These are phyloP conservation scores for Bujurquina vittata DNA, from an alignment of 2,113 vertebrate species.

Conservation along the genomic window DNA sequence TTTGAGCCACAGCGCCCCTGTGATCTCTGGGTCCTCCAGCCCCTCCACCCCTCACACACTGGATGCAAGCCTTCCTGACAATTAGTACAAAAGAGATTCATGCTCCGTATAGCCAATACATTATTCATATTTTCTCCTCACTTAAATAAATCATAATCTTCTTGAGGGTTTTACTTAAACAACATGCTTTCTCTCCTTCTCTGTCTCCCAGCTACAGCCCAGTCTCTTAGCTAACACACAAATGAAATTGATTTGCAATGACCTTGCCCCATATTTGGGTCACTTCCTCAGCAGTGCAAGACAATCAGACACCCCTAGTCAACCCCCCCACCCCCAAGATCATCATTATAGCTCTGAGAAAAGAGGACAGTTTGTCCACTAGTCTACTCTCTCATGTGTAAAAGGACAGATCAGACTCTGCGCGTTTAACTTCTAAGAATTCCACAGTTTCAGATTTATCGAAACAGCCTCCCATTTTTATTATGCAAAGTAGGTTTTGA, in stretches of 20 bases:
- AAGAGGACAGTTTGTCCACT: constrained; percentile 16
- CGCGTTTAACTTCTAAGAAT: constrained; percentile 14
- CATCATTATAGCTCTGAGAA: constrained; percentile 1
- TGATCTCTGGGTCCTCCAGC: constrained; percentile 92
- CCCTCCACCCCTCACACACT: constrained; percentile 85
- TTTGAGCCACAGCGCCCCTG: constrained; percentile 90
- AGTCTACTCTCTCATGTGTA: neutral
- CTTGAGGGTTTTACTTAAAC: constrained; percentile 85
- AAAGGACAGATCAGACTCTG: constrained; percentile 13
- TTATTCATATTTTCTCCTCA: constrained; percentile 88
- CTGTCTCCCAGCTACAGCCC: constrained; percentile 21
- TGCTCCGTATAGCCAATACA: constrained; percentile 89
- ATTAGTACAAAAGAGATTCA: constrained; percentile 91
- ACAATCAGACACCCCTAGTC: neutral
- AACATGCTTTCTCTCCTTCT: constrained; percentile 60
- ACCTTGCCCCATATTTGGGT: constrained; percentile 69
- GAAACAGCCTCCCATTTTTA: constrained; percentile 4
- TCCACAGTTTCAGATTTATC: constrained; percentile 12
- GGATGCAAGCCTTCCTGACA: constrained; percentile 88
- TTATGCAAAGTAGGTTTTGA: constrained; percentile 24
- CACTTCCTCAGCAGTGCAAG: constrained; percentile 36
- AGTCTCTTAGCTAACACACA: constrained; percentile 42
- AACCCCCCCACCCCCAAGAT: neutral
- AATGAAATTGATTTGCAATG: constrained; percentile 51
- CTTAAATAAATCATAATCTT: constrained; percentile 89